Evolutionary conservation across 2,888 invertebrate species (phyloP), one percentile per base, ranked within the genome.

Genomic region (Philereme transversata): DNA sequence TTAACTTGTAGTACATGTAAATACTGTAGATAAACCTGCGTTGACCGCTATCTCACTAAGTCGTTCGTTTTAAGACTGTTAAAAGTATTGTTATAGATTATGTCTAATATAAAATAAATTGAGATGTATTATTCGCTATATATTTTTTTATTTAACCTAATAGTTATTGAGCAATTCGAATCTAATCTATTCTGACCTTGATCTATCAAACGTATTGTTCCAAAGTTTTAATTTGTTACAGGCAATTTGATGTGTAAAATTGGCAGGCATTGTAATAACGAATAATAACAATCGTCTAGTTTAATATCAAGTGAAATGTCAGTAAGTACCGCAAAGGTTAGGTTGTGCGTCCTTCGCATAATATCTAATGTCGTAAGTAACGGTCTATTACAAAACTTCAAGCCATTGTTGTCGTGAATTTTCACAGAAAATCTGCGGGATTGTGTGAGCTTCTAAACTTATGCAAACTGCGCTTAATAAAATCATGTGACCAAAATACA

Each of bases 31-130:
- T 88, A 87, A 75, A 64, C 50, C 73, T 83, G 89, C 86, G 88
- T 88, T 78, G 86, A 89, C 74, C 89, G 89, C 81, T 82, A 79
- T 86, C 81, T 84, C 76, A 83, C 87, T 88, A 87, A 91, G 90
- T 91, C 91, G 91, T 87, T 87, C 77, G 85, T 86, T 87, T 86
- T 91, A 92, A 92, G 91, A 92, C 91, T 91, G 91, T 90, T 92
- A 90, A 87, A 88, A 90, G 89, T 91, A 91, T 91, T 91, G 90
- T 90, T 90, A 89, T 84, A 84, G 73, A 88, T 81, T 67, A 72
- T 35, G 88, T 78, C 84, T 90, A 90, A 90, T 90, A 90, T 90
- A 88, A 69, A 89, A 84, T 84, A 81, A 84, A 84, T 85, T 83
- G 78, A 86, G 77, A 68, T 59, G 63, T 70, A 69, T 70, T 70